phyloP scores from a whole-genome alignment of 2,113 vertebrate species.

The Heterochromis multidens region DNA sequence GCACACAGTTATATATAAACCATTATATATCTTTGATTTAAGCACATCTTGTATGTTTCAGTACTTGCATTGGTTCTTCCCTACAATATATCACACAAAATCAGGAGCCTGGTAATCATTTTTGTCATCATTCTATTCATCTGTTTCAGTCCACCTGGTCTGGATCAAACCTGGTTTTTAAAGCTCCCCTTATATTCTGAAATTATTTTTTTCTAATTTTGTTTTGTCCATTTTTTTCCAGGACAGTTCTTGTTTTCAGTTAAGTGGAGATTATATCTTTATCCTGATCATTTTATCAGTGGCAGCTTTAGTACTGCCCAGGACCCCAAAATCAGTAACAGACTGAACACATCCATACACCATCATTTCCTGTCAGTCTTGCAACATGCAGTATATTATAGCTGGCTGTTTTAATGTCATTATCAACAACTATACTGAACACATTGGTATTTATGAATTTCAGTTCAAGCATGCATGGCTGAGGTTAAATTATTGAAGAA shows the following conservation, averaged over 20 bases:
- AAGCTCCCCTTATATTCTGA: neutral
- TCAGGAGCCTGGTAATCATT: accelerated
- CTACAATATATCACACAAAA: neutral
- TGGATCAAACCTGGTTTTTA: neutral
- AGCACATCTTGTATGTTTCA: neutral
- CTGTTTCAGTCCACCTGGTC: neutral
- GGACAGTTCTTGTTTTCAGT: neutral
- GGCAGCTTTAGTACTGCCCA: neutral
- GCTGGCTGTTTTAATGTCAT: neutral
- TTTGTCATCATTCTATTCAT: neutral
- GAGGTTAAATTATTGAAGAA: neutral
- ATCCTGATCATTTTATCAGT: neutral
- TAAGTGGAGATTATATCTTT: neutral
- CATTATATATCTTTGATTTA: no score
- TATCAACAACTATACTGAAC: neutral
- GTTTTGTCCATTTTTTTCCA: neutral
- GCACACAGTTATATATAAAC: neutral
- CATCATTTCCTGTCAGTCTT: neutral
- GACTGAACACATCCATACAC: neutral
- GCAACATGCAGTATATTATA: neutral
- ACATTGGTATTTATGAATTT: neutral
- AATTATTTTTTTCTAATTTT: neutral
- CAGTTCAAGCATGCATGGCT: neutral
- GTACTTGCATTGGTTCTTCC: neutral
- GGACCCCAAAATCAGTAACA: neutral